These are phyloP conservation scores for Acropternis orthonyx DNA, from an alignment of 2,797 vertebrate genomes.

Conservation along the genomic window DNA sequence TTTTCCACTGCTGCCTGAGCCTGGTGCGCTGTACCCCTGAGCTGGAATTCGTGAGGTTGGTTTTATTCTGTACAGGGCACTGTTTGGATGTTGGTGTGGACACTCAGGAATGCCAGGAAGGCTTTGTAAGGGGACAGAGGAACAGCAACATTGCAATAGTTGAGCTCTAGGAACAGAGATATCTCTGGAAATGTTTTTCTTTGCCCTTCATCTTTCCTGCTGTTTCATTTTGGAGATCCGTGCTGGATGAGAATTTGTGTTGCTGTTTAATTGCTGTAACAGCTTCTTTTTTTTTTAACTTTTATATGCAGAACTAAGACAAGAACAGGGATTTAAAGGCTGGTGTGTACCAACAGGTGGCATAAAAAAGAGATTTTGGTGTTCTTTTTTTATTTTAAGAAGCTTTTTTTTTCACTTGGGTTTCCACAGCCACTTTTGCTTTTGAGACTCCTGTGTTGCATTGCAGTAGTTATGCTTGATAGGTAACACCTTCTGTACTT, in stretches of 20 bases:
- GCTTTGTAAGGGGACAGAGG: neutral
- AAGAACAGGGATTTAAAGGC: neutral
- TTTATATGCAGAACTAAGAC: neutral
- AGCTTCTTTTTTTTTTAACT: neutral
- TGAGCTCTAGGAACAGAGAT: neutral
- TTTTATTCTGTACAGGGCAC: neutral
- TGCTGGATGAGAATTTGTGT: neutral
- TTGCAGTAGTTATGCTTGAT: neutral
- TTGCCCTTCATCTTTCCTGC: neutral
- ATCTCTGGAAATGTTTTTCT: neutral
- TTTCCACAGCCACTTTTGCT: neutral
- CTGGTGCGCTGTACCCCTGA: neutral
- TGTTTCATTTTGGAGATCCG: neutral
- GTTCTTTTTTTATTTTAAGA: accelerated
- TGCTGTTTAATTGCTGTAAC: neutral
- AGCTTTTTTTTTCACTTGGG: neutral
- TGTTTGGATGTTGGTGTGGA: neutral
- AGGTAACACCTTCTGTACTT: neutral
- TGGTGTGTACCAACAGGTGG: neutral
- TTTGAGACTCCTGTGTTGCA: neutral
- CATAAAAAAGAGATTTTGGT: neutral
- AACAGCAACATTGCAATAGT: accelerated
- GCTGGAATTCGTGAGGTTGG: neutral
- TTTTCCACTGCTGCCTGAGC: neutral
- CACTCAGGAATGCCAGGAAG: neutral